Evolutionary conservation across 2,888 invertebrate genomes (phyloP).

Genomic region (Adelognathus sp.): DNA sequence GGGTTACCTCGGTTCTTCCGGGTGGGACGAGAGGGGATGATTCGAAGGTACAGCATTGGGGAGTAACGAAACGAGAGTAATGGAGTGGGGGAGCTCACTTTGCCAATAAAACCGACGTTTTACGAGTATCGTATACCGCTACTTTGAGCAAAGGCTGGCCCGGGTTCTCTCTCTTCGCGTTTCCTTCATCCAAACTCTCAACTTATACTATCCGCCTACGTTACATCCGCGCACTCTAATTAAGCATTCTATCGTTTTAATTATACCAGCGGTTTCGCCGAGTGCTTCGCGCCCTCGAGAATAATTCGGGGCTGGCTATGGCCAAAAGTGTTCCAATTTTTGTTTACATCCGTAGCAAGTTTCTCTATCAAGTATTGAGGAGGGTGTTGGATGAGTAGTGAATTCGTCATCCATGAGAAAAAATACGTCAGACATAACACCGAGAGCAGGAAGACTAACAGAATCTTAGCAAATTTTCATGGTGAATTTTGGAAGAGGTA

Average conservation of each 20-base stretch:
- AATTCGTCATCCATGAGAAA: too few relatives aligned
- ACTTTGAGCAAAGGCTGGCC: conserved; percentile 60
- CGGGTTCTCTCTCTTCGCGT: conserved; percentile 43
- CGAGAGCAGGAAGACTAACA: too few relatives aligned
- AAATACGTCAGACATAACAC: too few relatives aligned
- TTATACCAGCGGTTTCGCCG: conserved; percentile 63
- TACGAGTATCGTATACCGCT: conserved; percentile 72
- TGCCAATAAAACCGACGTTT: conserved; percentile 70
- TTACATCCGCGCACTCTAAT: conserved; percentile 66
- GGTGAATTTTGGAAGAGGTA: too few relatives aligned
- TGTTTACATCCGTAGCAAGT: too few relatives aligned
- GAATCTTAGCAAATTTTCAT: too few relatives aligned
- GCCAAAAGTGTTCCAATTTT: not conserved
- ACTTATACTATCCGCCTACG: conserved; percentile 12
- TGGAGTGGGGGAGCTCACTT: conserved; percentile 31
- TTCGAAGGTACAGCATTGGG: conserved; percentile 31
- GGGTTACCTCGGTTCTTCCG: not conserved
- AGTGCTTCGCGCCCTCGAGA: not conserved
- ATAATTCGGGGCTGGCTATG: not conserved
- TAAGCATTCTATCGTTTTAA: conserved; percentile 76
- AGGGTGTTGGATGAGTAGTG: too few relatives aligned
- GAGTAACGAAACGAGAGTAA: conserved; percentile 45
- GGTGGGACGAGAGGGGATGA: not conserved
- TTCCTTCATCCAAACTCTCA: conserved; percentile 41
- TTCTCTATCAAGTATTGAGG: too few relatives aligned